phyloP scores from a whole-genome alignment of 2,113 vertebrate genomes.

The Catharus fuscescens region DNA sequence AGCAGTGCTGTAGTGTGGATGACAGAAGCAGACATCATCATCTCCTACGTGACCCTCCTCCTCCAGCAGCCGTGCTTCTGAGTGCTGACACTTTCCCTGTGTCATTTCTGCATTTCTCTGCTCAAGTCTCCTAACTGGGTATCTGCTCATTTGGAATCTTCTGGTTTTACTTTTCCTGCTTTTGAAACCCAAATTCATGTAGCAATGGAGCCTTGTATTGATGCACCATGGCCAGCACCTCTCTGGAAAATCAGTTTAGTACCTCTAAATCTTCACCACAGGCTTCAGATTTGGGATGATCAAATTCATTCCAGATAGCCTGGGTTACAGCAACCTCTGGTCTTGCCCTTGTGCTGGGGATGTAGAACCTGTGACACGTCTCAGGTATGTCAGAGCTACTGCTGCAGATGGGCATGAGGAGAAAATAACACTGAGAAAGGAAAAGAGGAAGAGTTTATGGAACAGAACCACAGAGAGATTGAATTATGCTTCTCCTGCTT shows the following conservation, averaged over 20 bases:
- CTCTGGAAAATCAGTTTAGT: background rate
- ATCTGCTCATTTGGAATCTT: background rate
- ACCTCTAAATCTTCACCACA: background rate
- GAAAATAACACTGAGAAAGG: background rate
- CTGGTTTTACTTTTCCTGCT: background rate
- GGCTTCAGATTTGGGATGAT: background rate
- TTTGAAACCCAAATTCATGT: background rate
- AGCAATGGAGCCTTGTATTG: background rate
- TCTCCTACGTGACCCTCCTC: background rate
- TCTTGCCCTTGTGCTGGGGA: background rate
- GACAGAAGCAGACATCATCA: background rate
- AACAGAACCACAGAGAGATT: background rate
- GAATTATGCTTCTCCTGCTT: background rate
- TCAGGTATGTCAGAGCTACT: background rate
- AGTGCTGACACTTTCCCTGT: background rate
- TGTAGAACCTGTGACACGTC: background rate
- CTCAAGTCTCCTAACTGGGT: background rate
- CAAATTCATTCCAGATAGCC: background rate
- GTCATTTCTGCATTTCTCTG: background rate
- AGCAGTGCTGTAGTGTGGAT: background rate
- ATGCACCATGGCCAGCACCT: background rate
- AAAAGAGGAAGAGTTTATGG: background rate
- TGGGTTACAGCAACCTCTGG: background rate
- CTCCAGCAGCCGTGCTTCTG: background rate
- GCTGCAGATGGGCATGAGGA: background rate